Conservation (phyloP, 2,797 vertebrate species). For the Gadopsis bispinosus region DNA sequence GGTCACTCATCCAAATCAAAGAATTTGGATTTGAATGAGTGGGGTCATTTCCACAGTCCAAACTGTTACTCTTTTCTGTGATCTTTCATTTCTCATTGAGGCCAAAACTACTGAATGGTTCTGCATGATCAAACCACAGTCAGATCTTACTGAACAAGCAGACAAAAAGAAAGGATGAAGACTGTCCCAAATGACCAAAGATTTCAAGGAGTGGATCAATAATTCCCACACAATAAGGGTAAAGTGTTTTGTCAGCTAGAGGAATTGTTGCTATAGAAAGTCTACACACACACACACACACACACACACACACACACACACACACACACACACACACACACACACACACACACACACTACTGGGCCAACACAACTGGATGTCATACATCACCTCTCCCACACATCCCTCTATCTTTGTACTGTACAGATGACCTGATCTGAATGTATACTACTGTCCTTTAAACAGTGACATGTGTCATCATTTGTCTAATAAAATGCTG, state of each 20-base stretch:
- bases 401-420: conserved; percentile 72
- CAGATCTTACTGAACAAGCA: conserved; percentile 6
- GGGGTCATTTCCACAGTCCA: conserved; percentile 16
- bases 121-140: conserved; percentile 18
- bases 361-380: conserved; percentile 60
- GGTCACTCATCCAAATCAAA: conserved; percentile 26
- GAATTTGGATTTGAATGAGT: conserved; percentile 5
- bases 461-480: conserved; percentile 81
- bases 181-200: conserved; percentile 63
- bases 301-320: not conserved
- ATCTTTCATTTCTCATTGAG: conserved; percentile 44
- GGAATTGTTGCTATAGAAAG: conserved; percentile 38
- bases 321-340: not conserved
- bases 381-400: conserved; percentile 59
- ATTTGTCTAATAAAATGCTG: conserved; percentile 83
- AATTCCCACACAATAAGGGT: conserved; percentile 36
- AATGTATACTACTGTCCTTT: conserved; percentile 84
- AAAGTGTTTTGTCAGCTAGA: conserved; percentile 25
- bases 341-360: conserved; percentile 17
- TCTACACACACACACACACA: not conserved
- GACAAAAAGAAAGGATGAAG: conserved; percentile 12
- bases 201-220: conserved; percentile 53
- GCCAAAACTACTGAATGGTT: conserved; percentile 57
- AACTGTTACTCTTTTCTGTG: conserved; percentile 28
- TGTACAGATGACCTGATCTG: conserved; percentile 82